Conservation (phyloP, 2,888 invertebrate genomes). For the Bombyx huttoni region DNA sequence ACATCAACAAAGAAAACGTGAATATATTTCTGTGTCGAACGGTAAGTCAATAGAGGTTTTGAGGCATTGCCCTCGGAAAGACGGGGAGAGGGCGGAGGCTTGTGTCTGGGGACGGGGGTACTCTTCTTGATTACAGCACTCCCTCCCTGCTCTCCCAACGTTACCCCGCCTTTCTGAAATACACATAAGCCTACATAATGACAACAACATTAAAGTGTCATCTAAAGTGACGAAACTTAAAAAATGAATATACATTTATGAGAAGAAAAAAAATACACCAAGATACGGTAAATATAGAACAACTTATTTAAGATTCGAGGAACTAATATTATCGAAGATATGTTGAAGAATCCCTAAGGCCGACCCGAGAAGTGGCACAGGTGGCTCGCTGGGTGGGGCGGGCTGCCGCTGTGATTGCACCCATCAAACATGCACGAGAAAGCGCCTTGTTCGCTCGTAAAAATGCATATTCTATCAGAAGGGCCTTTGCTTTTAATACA, state of each 20-base stretch:
- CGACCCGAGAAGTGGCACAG: conserved; percentile 15
- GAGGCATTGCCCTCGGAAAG: conserved; percentile 60
- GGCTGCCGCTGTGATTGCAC: conserved; percentile 46
- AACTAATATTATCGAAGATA: background rate
- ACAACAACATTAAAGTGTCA: conserved; percentile 32
- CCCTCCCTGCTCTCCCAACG: conserved; percentile 29
- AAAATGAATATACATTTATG: background rate
- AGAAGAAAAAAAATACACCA: background rate
- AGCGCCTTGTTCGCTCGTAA: conserved; percentile 53
- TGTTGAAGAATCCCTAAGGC: background rate
- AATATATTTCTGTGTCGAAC: conserved; percentile 53
- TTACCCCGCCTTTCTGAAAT: conserved; percentile 36
- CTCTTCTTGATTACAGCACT: conserved; percentile 72
- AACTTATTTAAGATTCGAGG: background rate
- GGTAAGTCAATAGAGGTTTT: conserved; percentile 66
- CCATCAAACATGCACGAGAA: conserved; percentile 62
- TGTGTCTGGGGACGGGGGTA: conserved; percentile 64
- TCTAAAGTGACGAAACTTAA: conserved; percentile 15
- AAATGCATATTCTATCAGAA: conserved; percentile 68
- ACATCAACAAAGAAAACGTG: conserved; percentile 54
- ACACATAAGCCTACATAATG: conserved; percentile 52
- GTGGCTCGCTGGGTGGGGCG: conserved; percentile 20
- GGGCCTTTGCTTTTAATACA: conserved; percentile 62
- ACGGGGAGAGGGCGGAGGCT: conserved; percentile 16
- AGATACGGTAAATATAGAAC: background rate